Conservation (phyloP, 2,113 vertebrate genomes). For the Platichthys flesus region DNA sequence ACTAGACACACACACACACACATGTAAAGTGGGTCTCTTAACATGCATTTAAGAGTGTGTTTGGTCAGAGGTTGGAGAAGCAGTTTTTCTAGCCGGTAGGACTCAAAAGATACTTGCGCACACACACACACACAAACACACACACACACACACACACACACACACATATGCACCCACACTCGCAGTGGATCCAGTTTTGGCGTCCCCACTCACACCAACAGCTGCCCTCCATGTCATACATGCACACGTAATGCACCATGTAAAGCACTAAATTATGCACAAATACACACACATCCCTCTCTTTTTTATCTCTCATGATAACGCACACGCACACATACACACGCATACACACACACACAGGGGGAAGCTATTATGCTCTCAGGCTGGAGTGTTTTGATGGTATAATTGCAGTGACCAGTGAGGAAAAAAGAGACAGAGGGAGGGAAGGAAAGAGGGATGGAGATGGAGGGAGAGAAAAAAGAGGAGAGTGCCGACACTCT, state of each 20-base stretch:
- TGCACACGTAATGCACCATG: slow-evolving; percentile 66
- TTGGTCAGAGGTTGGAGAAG: slow-evolving; percentile 76
- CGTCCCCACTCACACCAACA: slow-evolving; percentile 43
- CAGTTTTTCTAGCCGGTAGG: slow-evolving; percentile 60
- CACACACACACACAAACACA: slow-evolving; percentile 6
- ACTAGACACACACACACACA: slow-evolving; percentile 25
- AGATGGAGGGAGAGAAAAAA: slow-evolving; percentile 71
- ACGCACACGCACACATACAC: slow-evolving; percentile 29
- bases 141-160: slow-evolving; percentile 49
- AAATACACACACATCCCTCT: slow-evolving; percentile 50
- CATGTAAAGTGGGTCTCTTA: slow-evolving; percentile 52
- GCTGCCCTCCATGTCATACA: slow-evolving; percentile 66
- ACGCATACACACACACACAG: slow-evolving; percentile 57
- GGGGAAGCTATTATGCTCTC: slow-evolving; percentile 85
- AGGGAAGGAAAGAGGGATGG: slow-evolving; percentile 77
- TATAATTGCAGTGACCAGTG: slow-evolving; percentile 86
- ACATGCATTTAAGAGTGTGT: slow-evolving; percentile 50
- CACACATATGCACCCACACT: slow-evolving; percentile 65
- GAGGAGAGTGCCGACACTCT: slow-evolving; percentile 83
- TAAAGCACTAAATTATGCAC: slow-evolving; percentile 69
- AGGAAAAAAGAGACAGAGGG: slow-evolving; percentile 77
- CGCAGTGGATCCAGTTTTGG: slow-evolving; percentile 47
- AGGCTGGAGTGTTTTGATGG: slow-evolving; percentile 87
- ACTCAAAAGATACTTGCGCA: slow-evolving; percentile 52
- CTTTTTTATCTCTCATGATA: slow-evolving; percentile 65